Evolutionary conservation across 2,797 vertebrate genomes (phyloP).

Genomic region (Astyanax mexicanus): DNA sequence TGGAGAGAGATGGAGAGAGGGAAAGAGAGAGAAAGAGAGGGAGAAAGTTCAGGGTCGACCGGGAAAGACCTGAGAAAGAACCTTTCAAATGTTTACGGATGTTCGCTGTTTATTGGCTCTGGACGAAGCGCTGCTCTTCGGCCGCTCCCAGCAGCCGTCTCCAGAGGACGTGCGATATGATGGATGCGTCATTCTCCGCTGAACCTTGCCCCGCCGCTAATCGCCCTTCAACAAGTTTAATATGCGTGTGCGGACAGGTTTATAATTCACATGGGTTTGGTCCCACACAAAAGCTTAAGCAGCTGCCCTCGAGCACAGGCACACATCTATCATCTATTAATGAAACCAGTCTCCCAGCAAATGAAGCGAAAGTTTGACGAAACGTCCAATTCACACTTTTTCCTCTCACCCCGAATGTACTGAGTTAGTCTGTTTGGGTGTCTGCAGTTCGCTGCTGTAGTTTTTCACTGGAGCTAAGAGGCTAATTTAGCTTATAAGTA

Average conservation of each 20-base stretch:
- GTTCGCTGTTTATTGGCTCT: conserved; percentile 74
- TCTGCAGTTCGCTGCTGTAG: neutral
- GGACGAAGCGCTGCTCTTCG: conserved; percentile 65
- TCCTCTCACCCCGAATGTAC: neutral
- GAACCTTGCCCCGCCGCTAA: conserved; percentile 62
- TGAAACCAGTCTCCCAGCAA: conserved; percentile 42
- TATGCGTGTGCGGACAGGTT: conserved; percentile 73
- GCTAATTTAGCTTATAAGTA: no score
- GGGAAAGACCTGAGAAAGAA: conserved; percentile 68
- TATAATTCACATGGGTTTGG: conserved; percentile 69
- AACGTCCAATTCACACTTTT: neutral
- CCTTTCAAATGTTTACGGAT: conserved; percentile 72
- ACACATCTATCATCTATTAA: conserved; percentile 37
- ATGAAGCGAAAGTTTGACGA: neutral
- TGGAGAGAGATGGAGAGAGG: neutral
- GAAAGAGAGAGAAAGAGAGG: conserved; percentile 47
- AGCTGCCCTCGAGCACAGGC: conserved; percentile 29
- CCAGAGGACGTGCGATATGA: conserved; percentile 46
- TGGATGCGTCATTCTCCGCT: conserved; percentile 57
- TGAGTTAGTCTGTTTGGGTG: neutral
- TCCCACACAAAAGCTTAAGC: conserved; percentile 40
- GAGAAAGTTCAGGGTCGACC: conserved; percentile 53
- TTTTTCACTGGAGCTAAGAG: no score
- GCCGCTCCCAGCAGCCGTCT: conserved; percentile 54
- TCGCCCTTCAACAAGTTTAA: conserved; percentile 54